Base-by-base conservation (phyloP, 2,888 invertebrate species). In the Troides aeacus region DNA sequence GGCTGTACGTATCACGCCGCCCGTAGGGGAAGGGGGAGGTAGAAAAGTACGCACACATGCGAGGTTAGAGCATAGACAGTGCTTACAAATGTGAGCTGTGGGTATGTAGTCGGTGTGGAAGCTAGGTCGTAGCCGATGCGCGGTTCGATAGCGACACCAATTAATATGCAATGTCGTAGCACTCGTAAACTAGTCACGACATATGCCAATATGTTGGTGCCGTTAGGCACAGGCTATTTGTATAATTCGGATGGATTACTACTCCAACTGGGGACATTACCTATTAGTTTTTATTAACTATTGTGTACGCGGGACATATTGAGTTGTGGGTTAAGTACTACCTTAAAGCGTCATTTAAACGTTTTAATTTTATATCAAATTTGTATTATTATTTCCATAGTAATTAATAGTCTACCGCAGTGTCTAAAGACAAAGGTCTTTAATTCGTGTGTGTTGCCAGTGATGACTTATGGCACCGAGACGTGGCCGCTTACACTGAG, bases 131-230 rank as follows among this genome's bases (percentile, higher is more conserved):
- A 81, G 76, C 76, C 86, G 89, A 90, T 90, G 90, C 84, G 84
- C 84, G 81, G 80, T 76, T 86, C 85, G 91, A 91, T 91, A 92
- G 83, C 84, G 83, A 85, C 87, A 87, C 86, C 91, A 90, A 92
- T 92, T 92, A 91, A 92, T 92, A 92, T 92, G 91, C 92, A 88
- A 90, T 89, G 90, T 89, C 88, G 86, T 84, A 84, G 86, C 84
- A 87, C 88, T 88, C 91, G 91, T 91, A 90, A 89, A 91, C 90
- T 85, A 89, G 89, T 90, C 92, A 91, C 91, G 90, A 89, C 90
- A 90, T 88, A 92, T 89, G 90, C 90, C 90, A 88, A 92, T 91
- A 91, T 87, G 86, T 82, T 84, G 83, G 83, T 84, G 86, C 88
- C 88, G 89, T 89, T 89, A 88, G 87, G 85, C 84, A 85, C 82